phyloP scores from a whole-genome alignment of 2,888 invertebrate species.

The Neoaliturus tenellus region DNA sequence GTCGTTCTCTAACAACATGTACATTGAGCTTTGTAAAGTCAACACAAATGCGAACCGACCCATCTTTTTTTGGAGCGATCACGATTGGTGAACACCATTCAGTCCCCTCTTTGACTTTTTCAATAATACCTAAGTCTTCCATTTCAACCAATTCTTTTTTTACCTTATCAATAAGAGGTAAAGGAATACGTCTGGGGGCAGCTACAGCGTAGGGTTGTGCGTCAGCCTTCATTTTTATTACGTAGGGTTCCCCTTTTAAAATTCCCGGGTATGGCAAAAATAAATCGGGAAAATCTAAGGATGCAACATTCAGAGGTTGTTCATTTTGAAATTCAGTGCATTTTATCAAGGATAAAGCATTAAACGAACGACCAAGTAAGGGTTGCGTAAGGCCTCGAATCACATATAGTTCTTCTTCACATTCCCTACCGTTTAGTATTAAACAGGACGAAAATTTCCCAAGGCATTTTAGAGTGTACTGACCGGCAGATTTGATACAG shows the following conservation, averaged over 20 bases:
- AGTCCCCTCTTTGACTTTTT: constrained; percentile 67
- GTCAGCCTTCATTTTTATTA: constrained; percentile 63
- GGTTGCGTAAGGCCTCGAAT: too few species aligned
- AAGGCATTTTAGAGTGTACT: too few species aligned
- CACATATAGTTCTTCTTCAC: too few species aligned
- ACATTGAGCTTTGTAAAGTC: constrained; percentile 67
- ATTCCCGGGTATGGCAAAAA: background rate
- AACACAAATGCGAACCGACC: constrained; percentile 66
- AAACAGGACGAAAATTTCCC: too few species aligned
- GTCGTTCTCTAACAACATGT: constrained; percentile 32
- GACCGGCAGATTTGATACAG: too few species aligned
- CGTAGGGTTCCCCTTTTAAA: background rate
- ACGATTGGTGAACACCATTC: constrained; percentile 70
- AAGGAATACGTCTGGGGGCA: constrained; percentile 67
- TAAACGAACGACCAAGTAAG: too few species aligned
- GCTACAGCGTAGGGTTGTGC: too few species aligned
- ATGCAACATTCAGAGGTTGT: too few species aligned
- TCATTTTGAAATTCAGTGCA: too few species aligned
- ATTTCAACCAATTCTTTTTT: constrained; percentile 64
- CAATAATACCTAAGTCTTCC: constrained; percentile 64
- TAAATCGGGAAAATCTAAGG: too few species aligned
- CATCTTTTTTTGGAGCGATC: constrained; percentile 65
- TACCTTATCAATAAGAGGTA: constrained; percentile 68
- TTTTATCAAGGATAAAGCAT: too few species aligned
- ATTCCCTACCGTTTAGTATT: too few species aligned